These are phyloP conservation scores for Fulica atra DNA, from an alignment of 2,113 vertebrate species.

Conservation along the genomic window DNA sequence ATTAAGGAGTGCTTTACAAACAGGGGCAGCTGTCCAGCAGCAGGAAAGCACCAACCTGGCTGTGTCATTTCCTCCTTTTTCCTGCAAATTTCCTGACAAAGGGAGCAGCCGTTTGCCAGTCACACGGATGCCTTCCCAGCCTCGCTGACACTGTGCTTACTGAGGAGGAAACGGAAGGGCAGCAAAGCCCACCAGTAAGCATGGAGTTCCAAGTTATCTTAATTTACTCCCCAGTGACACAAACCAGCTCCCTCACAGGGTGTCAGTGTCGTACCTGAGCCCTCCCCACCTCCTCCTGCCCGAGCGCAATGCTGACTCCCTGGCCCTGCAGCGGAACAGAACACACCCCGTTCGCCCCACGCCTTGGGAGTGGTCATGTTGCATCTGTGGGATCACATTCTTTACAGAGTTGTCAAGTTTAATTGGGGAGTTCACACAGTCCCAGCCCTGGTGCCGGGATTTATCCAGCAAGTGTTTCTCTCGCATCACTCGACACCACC, in stretches of 20 bases:
- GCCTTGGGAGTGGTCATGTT: conserved; percentile 30
- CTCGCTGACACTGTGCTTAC: background rate
- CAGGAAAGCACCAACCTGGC: background rate
- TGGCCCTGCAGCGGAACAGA: background rate
- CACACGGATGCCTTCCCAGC: background rate
- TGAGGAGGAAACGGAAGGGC: background rate
- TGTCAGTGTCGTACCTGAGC: background rate
- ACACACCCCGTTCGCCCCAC: background rate
- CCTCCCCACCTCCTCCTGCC: background rate
- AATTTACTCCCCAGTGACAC: background rate
- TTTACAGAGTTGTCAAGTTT: conserved; percentile 70
- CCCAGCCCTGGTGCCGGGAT: conserved; percentile 62
- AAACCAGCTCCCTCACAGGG: background rate
- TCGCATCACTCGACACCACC: conserved; percentile 45
- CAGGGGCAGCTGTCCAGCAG: background rate
- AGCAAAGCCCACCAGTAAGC: background rate
- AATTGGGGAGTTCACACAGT: conserved; percentile 65
- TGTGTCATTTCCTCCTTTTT: background rate
- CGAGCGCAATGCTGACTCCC: background rate
- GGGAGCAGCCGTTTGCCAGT: background rate
- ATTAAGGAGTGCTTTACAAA: background rate
- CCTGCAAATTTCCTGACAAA: background rate
- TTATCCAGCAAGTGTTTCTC: conserved; percentile 58
- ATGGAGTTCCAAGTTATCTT: background rate
- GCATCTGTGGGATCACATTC: conserved; percentile 43